phyloP scores from a whole-genome alignment of 2,797 vertebrate genomes.

The Odontamblyopus lacepedii region DNA sequence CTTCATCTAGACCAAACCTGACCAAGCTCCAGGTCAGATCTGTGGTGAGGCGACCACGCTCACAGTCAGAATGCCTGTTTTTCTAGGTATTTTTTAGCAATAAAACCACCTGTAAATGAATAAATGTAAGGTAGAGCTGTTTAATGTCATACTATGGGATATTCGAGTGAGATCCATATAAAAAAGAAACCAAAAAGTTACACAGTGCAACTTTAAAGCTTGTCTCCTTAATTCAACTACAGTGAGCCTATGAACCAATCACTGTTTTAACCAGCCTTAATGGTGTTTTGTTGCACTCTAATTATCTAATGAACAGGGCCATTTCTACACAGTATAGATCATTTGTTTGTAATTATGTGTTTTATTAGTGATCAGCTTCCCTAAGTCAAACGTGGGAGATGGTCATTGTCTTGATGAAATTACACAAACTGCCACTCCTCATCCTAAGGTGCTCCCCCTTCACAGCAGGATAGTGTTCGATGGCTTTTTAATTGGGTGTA shows the following conservation, averaged over 20 bases:
- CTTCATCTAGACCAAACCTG: no score
- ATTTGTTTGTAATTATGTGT: conserved; percentile 52
- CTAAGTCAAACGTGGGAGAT: conserved; percentile 27
- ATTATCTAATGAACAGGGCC: conserved; percentile 26
- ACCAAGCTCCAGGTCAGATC: no score
- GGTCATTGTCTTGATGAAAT: conserved; percentile 62
- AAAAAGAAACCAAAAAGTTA: no score
- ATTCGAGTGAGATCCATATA: no score
- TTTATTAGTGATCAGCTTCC: conserved; percentile 41
- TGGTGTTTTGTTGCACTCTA: conserved; percentile 24
- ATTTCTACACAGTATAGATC: conserved; percentile 3
- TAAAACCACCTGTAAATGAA: no score
- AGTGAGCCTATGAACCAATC: conserved; percentile 1
- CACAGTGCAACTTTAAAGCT: background rate
- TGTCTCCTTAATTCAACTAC: background rate
- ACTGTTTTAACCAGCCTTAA: conserved; percentile 6
- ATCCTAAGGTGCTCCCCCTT: conserved; percentile 36
- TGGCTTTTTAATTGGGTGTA: conserved; percentile 78
- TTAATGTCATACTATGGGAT: no score
- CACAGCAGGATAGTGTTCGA: conserved; percentile 55
- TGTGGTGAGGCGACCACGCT: no score
- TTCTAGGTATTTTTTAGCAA: no score
- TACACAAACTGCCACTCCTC: conserved; percentile 40
- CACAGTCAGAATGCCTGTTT: no score
- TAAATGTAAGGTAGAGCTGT: no score